Evolutionary conservation across 2,888 invertebrate genomes (phyloP).

Genomic region (Brenthis daphne): DNA sequence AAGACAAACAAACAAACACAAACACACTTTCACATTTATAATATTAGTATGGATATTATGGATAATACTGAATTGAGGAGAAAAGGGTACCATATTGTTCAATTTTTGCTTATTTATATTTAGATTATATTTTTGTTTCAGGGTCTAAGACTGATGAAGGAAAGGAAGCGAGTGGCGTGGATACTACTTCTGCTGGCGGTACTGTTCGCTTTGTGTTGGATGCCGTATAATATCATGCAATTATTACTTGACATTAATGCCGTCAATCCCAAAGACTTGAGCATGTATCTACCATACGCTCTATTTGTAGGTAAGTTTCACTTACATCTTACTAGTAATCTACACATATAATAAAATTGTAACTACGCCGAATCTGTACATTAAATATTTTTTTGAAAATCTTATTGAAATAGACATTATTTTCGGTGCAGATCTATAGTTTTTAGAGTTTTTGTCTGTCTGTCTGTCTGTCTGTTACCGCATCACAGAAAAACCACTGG

Average conservation of each 20-base stretch:
- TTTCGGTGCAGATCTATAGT: no score
- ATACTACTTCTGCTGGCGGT: constrained; percentile 86
- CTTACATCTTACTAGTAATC: background rate
- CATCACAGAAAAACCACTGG: no score
- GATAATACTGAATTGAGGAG: no score
- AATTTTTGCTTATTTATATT: background rate
- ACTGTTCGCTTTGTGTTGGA: constrained; percentile 87
- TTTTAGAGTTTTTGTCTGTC: no score
- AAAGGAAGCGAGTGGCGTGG: constrained; percentile 87
- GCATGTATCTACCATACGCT: constrained; percentile 82
- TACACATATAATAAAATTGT: no score
- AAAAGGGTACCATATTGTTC: background rate
- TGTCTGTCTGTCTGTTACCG: no score
- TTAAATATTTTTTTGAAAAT: no score
- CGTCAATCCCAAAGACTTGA: constrained; percentile 61
- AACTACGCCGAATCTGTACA: no score
- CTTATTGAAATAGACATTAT: no score
- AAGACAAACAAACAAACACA: no score
- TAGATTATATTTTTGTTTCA: constrained; percentile 48
- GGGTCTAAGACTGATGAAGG: constrained; percentile 85
- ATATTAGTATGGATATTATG: no score
- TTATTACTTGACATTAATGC: constrained; percentile 84
- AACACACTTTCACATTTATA: no score
- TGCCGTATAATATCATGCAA: constrained; percentile 86
- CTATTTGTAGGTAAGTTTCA: constrained; percentile 80